These are phyloP conservation scores for Horisme vitalbata DNA, from an alignment of 2,888 invertebrate genomes.

Conservation along the genomic window DNA sequence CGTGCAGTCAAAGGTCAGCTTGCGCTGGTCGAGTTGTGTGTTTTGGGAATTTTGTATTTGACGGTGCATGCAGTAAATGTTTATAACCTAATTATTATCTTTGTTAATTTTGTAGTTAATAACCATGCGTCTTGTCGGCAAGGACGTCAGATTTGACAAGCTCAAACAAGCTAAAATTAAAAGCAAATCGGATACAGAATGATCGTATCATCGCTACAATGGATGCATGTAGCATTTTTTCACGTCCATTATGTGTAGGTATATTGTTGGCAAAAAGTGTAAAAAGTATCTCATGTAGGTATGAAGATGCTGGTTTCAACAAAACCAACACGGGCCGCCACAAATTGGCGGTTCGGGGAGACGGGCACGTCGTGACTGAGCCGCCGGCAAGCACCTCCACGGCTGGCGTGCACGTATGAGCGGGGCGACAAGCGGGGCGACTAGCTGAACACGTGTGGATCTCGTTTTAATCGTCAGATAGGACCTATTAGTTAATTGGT, in stretches of 20 bases:
- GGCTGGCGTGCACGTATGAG: slow-evolving; percentile 30
- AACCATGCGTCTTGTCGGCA: slow-evolving; percentile 41
- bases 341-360: slow-evolving; percentile 79
- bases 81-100: slow-evolving; percentile 72
- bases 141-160: slow-evolving; percentile 35
- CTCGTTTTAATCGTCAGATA: no score
- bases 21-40: slow-evolving; percentile 57
- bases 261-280: slow-evolving; percentile 57
- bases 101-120: slow-evolving; percentile 53
- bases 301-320: slow-evolving; percentile 78
- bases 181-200: slow-evolving; percentile 19
- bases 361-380: slow-evolving; percentile 75
- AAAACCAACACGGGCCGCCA: slow-evolving; percentile 81
- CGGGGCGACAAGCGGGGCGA: slow-evolving; percentile 37
- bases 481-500: no score
- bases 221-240: slow-evolving; percentile 47
- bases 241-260: slow-evolving; percentile 42
- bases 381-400: slow-evolving; percentile 55
- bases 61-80: slow-evolving; percentile 65
- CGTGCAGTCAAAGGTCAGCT: slow-evolving; percentile 56
- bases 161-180: slow-evolving; percentile 3
- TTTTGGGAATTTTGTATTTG: slow-evolving; percentile 70
- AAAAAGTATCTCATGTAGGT: slow-evolving; percentile 64
- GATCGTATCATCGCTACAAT: slow-evolving; percentile 23
- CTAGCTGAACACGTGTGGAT: neutral